Percentiles rank a stretch among this genome's conserved stretches.
Evolutionary conservation across 2,888 invertebrate species (phyloP).

Genomic region (Aromia moschata): DNA sequence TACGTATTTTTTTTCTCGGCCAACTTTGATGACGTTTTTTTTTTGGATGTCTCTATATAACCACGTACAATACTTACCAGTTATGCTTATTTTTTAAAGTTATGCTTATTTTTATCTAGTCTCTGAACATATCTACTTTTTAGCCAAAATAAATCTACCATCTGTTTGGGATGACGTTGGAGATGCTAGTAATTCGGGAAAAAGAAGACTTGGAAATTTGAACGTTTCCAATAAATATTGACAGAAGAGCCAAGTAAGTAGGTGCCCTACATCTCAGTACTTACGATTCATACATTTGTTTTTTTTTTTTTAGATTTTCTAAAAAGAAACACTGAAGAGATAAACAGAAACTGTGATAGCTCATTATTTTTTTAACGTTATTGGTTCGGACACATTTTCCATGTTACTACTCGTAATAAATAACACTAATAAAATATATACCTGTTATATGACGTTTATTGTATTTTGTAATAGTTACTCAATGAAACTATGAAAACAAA

Average conservation of each 20-base stretch:
- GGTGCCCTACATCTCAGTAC: too few species aligned
- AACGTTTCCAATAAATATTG: slow-evolving; percentile 47
- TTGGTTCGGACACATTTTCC: slow-evolving; percentile 35
- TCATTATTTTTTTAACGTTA: slow-evolving; percentile 41
- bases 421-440: slow-evolving; percentile 31
- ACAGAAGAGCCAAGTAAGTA: slow-evolving; percentile 56
- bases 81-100: too few species aligned
- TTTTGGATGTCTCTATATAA: too few species aligned
- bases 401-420: slow-evolving; percentile 28
- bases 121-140: too few species aligned
- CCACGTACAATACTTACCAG: too few species aligned
- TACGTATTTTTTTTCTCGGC: too few species aligned
- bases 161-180: slow-evolving; percentile 54
- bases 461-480: too few species aligned
- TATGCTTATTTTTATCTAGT: too few species aligned
- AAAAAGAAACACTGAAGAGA: slow-evolving; percentile 36
- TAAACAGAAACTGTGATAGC: slow-evolving; percentile 43
- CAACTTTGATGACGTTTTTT: too few species aligned
- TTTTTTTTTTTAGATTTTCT: slow-evolving; percentile 42
- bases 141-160: slow-evolving; percentile 47
- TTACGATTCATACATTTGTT: neutral
- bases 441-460: slow-evolving; percentile 21
- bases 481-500: too few species aligned
- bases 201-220: slow-evolving; percentile 48
- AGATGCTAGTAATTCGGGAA: slow-evolving; percentile 50